Evolutionary conservation across 2,797 vertebrate species (phyloP), one percentile per base, ranked within the genome.

Genomic region (Notamacropus eugenii): DNA sequence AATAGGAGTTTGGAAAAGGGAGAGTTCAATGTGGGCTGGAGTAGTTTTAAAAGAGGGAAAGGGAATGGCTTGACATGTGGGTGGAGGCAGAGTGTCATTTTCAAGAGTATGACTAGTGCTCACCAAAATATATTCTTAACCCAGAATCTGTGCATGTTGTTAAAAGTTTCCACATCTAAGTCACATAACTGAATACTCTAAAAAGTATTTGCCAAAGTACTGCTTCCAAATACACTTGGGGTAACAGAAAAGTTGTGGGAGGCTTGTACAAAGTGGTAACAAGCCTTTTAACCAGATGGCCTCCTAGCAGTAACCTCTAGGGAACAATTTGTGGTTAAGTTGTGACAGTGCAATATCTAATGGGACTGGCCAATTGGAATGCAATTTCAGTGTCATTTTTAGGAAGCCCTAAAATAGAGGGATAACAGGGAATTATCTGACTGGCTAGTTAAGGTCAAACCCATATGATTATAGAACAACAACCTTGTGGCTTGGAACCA

Each of bases 11-110:
- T 40, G 57, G 56, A 50, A 40, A 0, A 2, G 46, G 28, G 54
- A 67, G 54, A 3, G 14, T 27, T 16, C 0, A 0, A 29, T 4
- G 52, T 13, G 6, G 52, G 1, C 22, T 50, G 40, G 90, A 54
- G 34, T 9, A 52, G 40, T 54, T 93, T 91, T 90, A 31, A 46
- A 90, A 56, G 46, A 19, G 8, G 19, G 54, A 90, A 62, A 56
- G 54, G 91, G 57, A 52, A 22, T 1, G 8, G 5, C 3, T 14
- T 50, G 87, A 46, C 22, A 1, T 31, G 9, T 24, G 46, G 93
- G 46, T 19, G n/a, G 46, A 58, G n/a, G 10, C 27, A 0, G 0
- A 82, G 2, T 3, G 58, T 1, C 54, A 4, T n/a, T 58, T 54
- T 31, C 12, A 5, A 29, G 40, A 82, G 57, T 22, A 27, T 0